phyloP scores from a whole-genome alignment of 1,140 invertebrate species.

The Leptinotarsa undecemlineata region DNA sequence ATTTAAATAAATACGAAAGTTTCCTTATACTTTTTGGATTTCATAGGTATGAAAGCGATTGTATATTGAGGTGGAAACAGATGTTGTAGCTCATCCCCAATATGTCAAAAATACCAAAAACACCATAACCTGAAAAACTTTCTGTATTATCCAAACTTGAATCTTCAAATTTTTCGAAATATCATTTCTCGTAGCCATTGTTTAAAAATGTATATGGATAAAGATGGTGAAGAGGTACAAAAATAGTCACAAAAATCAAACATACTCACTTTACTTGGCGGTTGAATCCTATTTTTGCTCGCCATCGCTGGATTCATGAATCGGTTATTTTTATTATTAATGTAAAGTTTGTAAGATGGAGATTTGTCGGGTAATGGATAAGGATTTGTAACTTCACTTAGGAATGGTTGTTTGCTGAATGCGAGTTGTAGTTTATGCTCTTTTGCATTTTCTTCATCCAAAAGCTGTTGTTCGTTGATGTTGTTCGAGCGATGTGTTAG shows the following conservation, averaged over 20 bases:
- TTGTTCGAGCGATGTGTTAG: conserved; percentile 43
- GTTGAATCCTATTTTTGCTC: conserved; percentile 88
- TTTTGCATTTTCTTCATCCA: conserved; percentile 31
- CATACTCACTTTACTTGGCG: conserved; percentile 75
- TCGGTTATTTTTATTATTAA: conserved; percentile 94
- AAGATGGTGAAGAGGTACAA: conserved; percentile 88
- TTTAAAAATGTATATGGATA: too few relatives aligned
- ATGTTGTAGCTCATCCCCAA: too few relatives aligned
- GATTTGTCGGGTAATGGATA: conserved; percentile 93
- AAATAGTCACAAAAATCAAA: conserved; percentile 62
- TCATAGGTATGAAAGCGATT: too few relatives aligned
- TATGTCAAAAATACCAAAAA: too few relatives aligned
- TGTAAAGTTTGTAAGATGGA: conserved; percentile 96
- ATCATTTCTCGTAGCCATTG: too few relatives aligned
- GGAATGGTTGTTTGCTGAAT: conserved; percentile 95
- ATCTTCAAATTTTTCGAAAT: too few relatives aligned
- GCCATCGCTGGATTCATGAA: conserved; percentile 86
- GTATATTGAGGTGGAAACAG: too few relatives aligned
- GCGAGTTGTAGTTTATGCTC: conserved; percentile 64
- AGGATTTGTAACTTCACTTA: conserved; percentile 95
- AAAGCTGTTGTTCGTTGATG: conserved; percentile 36
- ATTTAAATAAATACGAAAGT: too few relatives aligned
- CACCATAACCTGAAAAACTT: too few relatives aligned
- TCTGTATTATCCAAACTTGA: too few relatives aligned
- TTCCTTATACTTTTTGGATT: too few relatives aligned